phyloP scores from a whole-genome alignment of 2,797 vertebrate genomes.

The Acrossocheilus wenchowensis region DNA sequence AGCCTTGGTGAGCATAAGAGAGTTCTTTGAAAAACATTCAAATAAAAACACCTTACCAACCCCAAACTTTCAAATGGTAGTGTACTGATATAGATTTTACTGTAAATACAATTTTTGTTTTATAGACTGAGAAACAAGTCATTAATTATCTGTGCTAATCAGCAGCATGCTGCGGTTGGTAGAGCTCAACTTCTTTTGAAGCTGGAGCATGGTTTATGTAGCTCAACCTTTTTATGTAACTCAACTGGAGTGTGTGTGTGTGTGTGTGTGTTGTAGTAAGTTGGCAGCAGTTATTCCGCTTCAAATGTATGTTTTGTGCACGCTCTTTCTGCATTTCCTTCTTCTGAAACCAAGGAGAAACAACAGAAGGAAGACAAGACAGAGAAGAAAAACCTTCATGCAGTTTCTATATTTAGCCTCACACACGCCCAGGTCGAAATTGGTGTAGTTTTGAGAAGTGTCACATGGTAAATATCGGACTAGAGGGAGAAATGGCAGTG shows the following conservation, averaged over 20 bases:
- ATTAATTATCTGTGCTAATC: neutral
- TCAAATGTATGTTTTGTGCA: conserved; percentile 18
- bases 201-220: neutral
- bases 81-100: neutral
- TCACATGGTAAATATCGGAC: neutral
- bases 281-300: neutral
- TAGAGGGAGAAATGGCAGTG: neutral
- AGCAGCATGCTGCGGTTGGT: neutral
- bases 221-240: neutral
- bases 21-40: neutral
- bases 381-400: conserved; percentile 21
- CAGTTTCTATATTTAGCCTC: conserved; percentile 52
- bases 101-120: neutral
- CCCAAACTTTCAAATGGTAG: neutral
- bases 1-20: neutral
- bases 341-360: conserved; percentile 19
- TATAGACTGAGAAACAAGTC: neutral
- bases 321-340: neutral
- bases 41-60: neutral
- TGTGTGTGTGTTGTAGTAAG: neutral
- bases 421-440: conserved; percentile 15
- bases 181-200: neutral
- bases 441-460: conserved; percentile 24
- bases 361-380: neutral
- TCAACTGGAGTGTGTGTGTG: neutral